Conservation (phyloP, 1,140 invertebrate genomes). For the Reticulitermes speratus region DNA sequence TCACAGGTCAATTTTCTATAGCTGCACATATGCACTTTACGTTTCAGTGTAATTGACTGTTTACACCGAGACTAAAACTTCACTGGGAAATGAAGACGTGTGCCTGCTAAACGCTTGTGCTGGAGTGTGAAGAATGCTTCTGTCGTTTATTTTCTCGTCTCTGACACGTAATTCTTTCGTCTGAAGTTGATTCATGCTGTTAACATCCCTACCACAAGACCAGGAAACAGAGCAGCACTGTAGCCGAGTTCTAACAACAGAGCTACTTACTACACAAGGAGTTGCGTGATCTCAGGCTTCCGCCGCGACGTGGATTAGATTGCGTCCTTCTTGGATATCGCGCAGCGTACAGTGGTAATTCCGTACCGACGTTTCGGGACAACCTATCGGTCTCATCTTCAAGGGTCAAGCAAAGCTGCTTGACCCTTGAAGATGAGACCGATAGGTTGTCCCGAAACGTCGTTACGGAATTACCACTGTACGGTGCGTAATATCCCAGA, state of each 20-base stretch:
- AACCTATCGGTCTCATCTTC: too few species aligned
- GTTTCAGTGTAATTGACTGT: background rate
- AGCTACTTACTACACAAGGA: background rate
- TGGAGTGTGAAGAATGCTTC: background rate
- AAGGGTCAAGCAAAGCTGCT: too few species aligned
- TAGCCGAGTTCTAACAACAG: background rate
- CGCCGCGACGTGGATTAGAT: too few species aligned
- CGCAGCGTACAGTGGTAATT: too few species aligned
- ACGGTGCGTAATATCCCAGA: too few species aligned
- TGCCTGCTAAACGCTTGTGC: background rate
- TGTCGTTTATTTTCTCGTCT: background rate
- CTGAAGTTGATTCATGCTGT: background rate
- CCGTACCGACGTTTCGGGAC: too few species aligned
- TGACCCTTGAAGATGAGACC: too few species aligned
- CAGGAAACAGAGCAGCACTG: background rate
- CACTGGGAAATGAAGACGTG: background rate
- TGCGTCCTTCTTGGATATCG: too few species aligned
- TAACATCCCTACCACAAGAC: background rate
- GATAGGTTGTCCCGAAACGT: too few species aligned
- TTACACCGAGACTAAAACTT: background rate
- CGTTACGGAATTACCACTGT: too few species aligned
- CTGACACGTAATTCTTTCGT: conserved; percentile 4
- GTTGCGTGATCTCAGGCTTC: too few species aligned
- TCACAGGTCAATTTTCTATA: too few species aligned
- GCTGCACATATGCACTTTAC: background rate